Percentiles rank a stretch among this genome's conserved stretches.
Evolutionary conservation across 2,797 vertebrate species (phyloP).

Genomic region (Sebastes nivosus): DNA sequence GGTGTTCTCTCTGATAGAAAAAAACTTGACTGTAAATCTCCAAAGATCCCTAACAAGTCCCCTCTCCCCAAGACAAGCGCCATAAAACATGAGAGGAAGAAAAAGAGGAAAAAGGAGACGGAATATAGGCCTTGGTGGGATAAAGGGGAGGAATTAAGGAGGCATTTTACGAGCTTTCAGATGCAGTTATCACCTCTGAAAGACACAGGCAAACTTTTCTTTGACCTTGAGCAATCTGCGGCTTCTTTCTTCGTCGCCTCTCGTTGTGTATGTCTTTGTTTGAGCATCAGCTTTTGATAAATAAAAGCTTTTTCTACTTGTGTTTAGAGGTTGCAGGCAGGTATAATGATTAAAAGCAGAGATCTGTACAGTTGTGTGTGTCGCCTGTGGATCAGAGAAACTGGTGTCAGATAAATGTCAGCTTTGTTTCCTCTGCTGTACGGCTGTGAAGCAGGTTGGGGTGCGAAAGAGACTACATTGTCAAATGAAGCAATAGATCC

Average conservation of each 20-base stretch:
- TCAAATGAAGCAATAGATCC: constrained; percentile 53
- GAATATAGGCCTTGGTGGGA: constrained; percentile 69
- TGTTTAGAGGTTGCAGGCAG: constrained; percentile 1
- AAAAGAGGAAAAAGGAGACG: constrained; percentile 45
- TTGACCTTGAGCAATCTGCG: constrained; percentile 61
- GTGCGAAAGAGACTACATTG: constrained; percentile 19
- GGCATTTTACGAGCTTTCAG: constrained; percentile 76
- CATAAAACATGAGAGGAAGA: constrained; percentile 76
- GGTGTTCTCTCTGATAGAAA: constrained; percentile 70
- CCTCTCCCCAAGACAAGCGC: constrained; percentile 72
- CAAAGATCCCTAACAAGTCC: constrained; percentile 78
- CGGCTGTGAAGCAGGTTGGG: constrained; percentile 7
- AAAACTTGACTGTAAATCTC: constrained; percentile 81
- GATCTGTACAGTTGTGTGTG: constrained; percentile 3
- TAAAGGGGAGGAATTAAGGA: constrained; percentile 79
- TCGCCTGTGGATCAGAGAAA: constrained; percentile 20
- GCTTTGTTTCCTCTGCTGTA: constrained; percentile 41
- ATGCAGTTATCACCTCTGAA: constrained; percentile 68
- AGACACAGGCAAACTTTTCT: constrained; percentile 65
- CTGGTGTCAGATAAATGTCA: constrained; percentile 37
- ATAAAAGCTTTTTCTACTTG: background rate
- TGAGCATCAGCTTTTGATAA: constrained; percentile 9
- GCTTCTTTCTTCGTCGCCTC: constrained; percentile 15
- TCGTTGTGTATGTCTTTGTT: constrained; percentile 11
- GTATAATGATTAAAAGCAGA: constrained; percentile 36